Evolutionary conservation across 2,113 vertebrate genomes (phyloP).

Genomic region (Eudyptes chrysolophus): DNA sequence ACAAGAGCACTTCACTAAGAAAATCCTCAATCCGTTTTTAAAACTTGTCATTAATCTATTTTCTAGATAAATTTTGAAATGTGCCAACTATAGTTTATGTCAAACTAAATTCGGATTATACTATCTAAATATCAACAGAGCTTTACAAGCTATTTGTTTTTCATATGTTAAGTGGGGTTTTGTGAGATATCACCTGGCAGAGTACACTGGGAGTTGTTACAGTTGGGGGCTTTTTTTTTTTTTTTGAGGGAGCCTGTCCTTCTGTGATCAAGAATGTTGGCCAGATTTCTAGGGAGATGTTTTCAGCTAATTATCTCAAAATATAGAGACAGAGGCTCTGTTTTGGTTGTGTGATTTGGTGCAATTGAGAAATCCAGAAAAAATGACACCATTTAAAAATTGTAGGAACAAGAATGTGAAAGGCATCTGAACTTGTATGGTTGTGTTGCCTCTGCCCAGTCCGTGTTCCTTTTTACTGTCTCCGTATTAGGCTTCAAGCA

Average conservation of each 20-base stretch:
- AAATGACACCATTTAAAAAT: not conserved
- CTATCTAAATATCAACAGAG: not conserved
- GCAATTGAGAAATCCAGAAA: not conserved
- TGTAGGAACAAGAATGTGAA: not conserved
- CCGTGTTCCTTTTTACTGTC: not conserved
- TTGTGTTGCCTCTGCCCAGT: not conserved
- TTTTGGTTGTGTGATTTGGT: not conserved
- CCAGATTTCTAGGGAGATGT: not conserved
- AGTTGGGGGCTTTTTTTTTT: not conserved
- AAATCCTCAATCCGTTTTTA: not conserved
- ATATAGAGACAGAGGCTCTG: not conserved
- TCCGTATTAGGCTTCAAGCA: not conserved
- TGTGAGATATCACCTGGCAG: not conserved
- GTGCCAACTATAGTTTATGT: not conserved
- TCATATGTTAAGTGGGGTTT: not conserved
- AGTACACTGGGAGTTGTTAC: not conserved
- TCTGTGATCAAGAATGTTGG: not conserved
- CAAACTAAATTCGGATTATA: not conserved
- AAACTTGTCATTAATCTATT: not conserved
- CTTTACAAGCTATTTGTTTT: not conserved
- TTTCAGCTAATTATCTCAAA: not conserved
- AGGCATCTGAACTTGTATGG: not conserved
- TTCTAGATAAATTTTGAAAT: not conserved
- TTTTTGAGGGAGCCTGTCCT: not conserved
- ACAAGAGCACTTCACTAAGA: not conserved